These are phyloP conservation scores for Dinomys branickii DNA, from an alignment of 2,113 vertebrate genomes.

Conservation along the genomic window DNA sequence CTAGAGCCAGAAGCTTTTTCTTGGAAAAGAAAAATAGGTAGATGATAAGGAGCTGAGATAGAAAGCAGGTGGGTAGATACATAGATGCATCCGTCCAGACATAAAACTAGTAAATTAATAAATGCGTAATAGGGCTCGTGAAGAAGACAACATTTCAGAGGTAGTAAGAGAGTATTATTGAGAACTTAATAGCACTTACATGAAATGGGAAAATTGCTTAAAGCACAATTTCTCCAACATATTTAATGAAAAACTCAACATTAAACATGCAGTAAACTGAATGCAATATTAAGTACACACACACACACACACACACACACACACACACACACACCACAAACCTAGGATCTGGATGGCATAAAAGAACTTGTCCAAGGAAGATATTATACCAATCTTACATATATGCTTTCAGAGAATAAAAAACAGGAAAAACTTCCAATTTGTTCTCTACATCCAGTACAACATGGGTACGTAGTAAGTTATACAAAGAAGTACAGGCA, in stretches of 20 bases:
- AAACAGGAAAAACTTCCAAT: background rate
- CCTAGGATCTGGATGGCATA: background rate
- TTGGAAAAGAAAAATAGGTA: background rate
- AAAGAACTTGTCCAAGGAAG: background rate
- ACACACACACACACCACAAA: background rate
- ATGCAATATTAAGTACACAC: background rate
- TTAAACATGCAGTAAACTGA: background rate
- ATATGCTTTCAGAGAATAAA: background rate
- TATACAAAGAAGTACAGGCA: background rate
- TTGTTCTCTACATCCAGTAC: background rate
- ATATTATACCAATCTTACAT: background rate
- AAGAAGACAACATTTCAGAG: background rate
- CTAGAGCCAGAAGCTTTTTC: background rate
- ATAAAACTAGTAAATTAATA: background rate
- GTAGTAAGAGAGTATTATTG: background rate
- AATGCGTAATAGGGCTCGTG: background rate
- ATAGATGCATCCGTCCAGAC: background rate
- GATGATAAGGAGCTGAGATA: no score
- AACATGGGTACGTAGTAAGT: background rate
- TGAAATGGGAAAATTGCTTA: background rate
- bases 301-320: background rate
- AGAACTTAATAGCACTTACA: background rate
- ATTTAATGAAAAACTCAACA: slow-evolving; percentile 19
- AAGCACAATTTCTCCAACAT: background rate
- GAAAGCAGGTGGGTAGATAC: background rate